Percentiles rank a stretch among this genome's conserved stretches.
Conservation (phyloP, 2,113 vertebrate genomes). For the Piliocolobus tephrosceles region DNA sequence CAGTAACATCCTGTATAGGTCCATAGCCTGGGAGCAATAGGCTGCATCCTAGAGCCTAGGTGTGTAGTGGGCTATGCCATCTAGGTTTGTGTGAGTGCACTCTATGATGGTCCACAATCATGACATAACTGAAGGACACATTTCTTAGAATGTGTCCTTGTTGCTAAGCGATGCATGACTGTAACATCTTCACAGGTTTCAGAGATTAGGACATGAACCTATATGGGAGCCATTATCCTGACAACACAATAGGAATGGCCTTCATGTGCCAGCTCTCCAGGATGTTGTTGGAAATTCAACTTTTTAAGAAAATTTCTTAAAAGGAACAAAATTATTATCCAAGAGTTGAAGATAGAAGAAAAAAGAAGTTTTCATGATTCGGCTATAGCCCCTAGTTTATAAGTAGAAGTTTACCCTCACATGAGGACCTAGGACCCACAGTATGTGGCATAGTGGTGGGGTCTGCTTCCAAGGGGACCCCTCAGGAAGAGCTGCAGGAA, state of each 20-base stretch:
- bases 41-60: not conserved
- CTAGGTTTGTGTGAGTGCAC: not conserved
- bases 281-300: not conserved
- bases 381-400: not conserved
- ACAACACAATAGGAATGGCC: not conserved
- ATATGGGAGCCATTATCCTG: not conserved
- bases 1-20: not conserved
- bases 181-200: not conserved
- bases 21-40: not conserved
- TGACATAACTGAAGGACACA: not conserved
- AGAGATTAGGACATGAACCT: no score
- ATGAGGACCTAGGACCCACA: not conserved
- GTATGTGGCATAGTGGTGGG: not conserved
- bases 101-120: not conserved
- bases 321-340: not conserved
- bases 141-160: not conserved
- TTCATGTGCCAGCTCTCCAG: no score
- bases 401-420: not conserved
- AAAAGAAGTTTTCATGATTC: not conserved
- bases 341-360: not conserved
- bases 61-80: not conserved
- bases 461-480: not conserved
- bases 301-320: not conserved
- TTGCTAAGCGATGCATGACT: not conserved
- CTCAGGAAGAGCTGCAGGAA: not conserved